Evolutionary conservation across 2,888 invertebrate genomes (phyloP).

Genomic region (Conchocele bisecta): DNA sequence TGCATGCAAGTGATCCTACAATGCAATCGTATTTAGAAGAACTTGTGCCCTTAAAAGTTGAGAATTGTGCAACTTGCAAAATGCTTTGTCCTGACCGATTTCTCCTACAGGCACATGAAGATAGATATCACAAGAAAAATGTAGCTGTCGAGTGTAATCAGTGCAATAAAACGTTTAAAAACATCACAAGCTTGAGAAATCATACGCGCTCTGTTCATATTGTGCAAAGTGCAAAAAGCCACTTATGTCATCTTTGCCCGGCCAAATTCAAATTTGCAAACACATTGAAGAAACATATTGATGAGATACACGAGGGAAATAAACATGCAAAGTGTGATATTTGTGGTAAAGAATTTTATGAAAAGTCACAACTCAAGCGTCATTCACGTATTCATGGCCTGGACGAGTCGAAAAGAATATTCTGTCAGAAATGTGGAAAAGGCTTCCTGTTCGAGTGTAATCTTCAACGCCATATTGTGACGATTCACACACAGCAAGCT

Average conservation of each 20-base stretch:
- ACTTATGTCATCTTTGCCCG: conserved; percentile 55
- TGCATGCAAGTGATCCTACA: conserved; percentile 42
- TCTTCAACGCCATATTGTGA: conserved; percentile 59
- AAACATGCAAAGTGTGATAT: conserved; percentile 42
- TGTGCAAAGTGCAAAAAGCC: conserved; percentile 19
- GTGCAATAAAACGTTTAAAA: conserved; percentile 59
- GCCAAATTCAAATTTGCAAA: conserved; percentile 58
- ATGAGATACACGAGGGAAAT: conserved; percentile 60
- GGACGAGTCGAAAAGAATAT: conserved; percentile 46
- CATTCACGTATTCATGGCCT: conserved; percentile 57
- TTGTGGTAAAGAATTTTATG: conserved; percentile 57
- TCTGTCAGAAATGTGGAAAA: conserved; percentile 60
- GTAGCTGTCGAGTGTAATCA: conserved; percentile 30
- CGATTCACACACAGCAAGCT: conserved; percentile 55
- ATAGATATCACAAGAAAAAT: conserved; percentile 39
- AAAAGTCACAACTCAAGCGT: conserved; percentile 56
- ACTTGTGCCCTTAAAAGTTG: conserved; percentile 37
- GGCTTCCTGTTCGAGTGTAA: conserved; percentile 64
- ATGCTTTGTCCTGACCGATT: conserved; percentile 34
- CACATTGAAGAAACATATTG: conserved; percentile 60
- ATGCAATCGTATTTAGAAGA: conserved; percentile 42
- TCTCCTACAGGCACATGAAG: conserved; percentile 51
- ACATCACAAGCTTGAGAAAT: conserved; percentile 53
- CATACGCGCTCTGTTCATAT: conserved; percentile 51
- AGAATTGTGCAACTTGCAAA: conserved; percentile 45